phyloP scores from a whole-genome alignment of 2,797 vertebrate genomes.

The Meriones psammophilus region DNA sequence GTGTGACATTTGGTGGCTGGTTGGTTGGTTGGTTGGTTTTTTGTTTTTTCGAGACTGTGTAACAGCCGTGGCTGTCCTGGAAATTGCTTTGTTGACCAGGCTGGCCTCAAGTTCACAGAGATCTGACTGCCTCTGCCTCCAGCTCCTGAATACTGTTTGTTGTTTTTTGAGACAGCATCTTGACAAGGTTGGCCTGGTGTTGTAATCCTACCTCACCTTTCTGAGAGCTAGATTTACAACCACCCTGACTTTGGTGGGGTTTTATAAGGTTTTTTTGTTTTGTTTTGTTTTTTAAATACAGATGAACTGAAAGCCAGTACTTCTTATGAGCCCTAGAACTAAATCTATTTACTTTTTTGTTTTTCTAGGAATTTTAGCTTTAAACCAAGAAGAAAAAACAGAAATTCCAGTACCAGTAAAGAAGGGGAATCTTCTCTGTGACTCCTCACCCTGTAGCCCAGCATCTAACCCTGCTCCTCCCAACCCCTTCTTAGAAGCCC shows the following conservation, averaged over 20 bases:
- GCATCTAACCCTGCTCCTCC: conserved; percentile 73
- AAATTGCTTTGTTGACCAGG: not conserved
- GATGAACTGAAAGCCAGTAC: not conserved
- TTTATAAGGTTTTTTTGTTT: not conserved
- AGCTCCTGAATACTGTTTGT: not conserved
- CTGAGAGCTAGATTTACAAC: not conserved
- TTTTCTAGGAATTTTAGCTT: conserved; percentile 86
- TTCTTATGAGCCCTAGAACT: not conserved
- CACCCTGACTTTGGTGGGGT: not conserved
- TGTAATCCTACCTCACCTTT: not conserved
- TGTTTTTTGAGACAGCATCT: not conserved
- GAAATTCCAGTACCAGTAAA: conserved; percentile 69
- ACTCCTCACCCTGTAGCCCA: conserved; percentile 37
- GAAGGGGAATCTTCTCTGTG: conserved; percentile 62
- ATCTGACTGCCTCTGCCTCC: not conserved
- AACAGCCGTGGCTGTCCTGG: not conserved
- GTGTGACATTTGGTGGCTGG: not conserved
- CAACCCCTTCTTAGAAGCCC: conserved; percentile 76
- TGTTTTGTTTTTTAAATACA: conserved; percentile 17
- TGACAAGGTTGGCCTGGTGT: not conserved
- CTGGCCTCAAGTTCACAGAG: not conserved
- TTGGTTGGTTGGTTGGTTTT: not conserved
- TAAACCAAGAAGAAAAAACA: conserved; percentile 86
- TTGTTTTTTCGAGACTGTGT: not conserved
- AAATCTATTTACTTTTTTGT: conserved; percentile 63